phyloP scores from a whole-genome alignment of 2,888 invertebrate genomes.

The Apoda limacodes region DNA sequence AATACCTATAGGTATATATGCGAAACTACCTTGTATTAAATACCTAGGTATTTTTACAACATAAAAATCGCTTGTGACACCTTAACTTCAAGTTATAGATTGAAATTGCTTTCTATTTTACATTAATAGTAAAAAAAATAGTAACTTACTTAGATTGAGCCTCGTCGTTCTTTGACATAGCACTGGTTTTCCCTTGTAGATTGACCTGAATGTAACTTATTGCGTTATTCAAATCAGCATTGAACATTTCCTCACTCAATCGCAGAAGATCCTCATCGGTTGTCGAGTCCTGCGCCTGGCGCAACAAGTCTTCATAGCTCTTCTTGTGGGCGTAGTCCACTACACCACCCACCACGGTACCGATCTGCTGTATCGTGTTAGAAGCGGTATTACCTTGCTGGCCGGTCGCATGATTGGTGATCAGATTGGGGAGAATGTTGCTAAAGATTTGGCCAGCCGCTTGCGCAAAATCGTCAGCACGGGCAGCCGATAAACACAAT shows the following conservation, averaged over 20 bases:
- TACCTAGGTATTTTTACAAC: too few species aligned
- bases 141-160: conserved; percentile 78
- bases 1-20: too few species aligned
- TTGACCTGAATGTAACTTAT: conserved; percentile 76
- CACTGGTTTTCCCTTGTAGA: conserved; percentile 79
- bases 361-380: conserved; percentile 53
- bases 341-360: conserved; percentile 59
- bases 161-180: conserved; percentile 76
- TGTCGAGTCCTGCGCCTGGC: conserved; percentile 61
- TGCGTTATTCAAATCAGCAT: conserved; percentile 81
- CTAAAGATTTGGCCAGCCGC: conserved; percentile 62
- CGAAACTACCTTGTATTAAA: too few species aligned
- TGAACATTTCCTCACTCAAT: conserved; percentile 78
- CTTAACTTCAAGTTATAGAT: too few species aligned
- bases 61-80: too few species aligned
- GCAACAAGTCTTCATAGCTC: conserved; percentile 54
- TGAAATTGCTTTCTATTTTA: too few species aligned
- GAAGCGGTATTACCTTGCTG: conserved; percentile 51
- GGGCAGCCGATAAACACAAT: conserved; percentile 34
- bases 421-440: conserved; percentile 51
- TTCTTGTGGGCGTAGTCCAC: conserved; percentile 62
- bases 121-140: conserved; percentile 2
- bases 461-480: conserved; percentile 48
- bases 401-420: conserved; percentile 44
- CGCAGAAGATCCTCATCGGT: conserved; percentile 76